Conservation (phyloP, 2,113 vertebrate genomes). For the Myotis davidii region DNA sequence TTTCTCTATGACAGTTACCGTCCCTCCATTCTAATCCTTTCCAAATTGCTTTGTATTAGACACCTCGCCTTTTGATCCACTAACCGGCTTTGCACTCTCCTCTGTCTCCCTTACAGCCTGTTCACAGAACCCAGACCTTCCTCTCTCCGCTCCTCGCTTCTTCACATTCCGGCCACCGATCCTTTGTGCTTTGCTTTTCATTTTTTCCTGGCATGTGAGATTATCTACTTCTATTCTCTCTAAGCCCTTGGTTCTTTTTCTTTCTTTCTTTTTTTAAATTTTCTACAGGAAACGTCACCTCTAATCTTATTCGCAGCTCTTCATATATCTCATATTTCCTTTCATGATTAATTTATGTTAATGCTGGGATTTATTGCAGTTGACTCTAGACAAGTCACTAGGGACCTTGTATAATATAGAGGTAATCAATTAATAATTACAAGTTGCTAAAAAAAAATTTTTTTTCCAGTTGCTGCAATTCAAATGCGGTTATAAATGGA, state of each 20-base stretch:
- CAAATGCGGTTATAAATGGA: not conserved
- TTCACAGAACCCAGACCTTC: too few relatives aligned
- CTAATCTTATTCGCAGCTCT: slow-evolving; percentile 71
- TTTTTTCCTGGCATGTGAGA: slow-evolving; percentile 35
- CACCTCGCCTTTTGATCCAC: slow-evolving; percentile 65
- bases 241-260: slow-evolving; percentile 57
- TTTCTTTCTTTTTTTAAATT: slow-evolving; percentile 30
- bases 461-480: not conserved
- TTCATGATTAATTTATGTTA: slow-evolving; percentile 69
- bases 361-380: slow-evolving; percentile 32
- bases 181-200: slow-evolving; percentile 56
- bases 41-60: slow-evolving; percentile 70
- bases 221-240: slow-evolving; percentile 60
- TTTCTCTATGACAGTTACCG: slow-evolving; percentile 69
- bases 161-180: not conserved
- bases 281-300: slow-evolving; percentile 58
- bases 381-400: slow-evolving; percentile 37
- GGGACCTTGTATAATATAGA: slow-evolving; percentile 54
- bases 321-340: slow-evolving; percentile 41
- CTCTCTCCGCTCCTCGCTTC: slow-evolving; percentile 28
- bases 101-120: not conserved
- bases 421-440: slow-evolving; percentile 64
- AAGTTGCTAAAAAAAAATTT: slow-evolving; percentile 48
- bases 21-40: slow-evolving; percentile 73
- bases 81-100: slow-evolving; percentile 61